These are phyloP conservation scores for Drosophila anomalata DNA, from an alignment of 2,888 invertebrate species.

Conservation along the genomic window DNA sequence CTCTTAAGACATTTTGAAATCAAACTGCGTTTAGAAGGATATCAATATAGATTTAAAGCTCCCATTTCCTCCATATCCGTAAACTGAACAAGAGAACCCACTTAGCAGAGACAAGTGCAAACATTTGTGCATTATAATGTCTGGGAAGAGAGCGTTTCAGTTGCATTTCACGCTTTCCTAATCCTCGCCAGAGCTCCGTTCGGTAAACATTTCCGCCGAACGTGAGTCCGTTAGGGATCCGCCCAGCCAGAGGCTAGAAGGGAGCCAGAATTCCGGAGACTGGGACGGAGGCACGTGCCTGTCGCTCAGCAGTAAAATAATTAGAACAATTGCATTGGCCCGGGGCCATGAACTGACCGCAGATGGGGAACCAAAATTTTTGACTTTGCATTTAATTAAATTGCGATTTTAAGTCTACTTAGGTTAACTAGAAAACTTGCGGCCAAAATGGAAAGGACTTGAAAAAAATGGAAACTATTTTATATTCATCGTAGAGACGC, in stretches of 20 bases:
- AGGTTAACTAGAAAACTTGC: conserved; percentile 71
- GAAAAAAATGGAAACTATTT: neutral
- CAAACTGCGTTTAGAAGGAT: neutral
- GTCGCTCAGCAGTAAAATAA: conserved; percentile 55
- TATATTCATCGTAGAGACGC: conserved; percentile 40
- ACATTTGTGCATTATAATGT: conserved; percentile 47
- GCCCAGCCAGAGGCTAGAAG: neutral
- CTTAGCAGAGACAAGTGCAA: conserved; percentile 47
- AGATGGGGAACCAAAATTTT: conserved; percentile 30
- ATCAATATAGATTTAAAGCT: conserved; percentile 7
- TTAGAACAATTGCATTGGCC: conserved; percentile 69
- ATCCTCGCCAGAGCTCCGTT: conserved; percentile 38
- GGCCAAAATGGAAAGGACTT: conserved; percentile 22
- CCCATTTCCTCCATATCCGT: conserved; percentile 5
- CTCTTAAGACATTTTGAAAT: neutral
- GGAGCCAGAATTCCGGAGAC: conserved; percentile 14
- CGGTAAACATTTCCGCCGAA: conserved; percentile 47
- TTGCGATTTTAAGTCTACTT: conserved; percentile 67
- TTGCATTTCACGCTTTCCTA: conserved; percentile 48
- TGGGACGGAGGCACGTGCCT: conserved; percentile 56
- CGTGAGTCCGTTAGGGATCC: conserved; percentile 23
- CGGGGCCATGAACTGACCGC: conserved; percentile 31
- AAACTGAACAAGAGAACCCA: conserved; percentile 33
- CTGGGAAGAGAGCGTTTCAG: conserved; percentile 20
- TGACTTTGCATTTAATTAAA: conserved; percentile 71